A percentile compares a stretch with the other conserved stretches of the same genome.
phyloP scores from a whole-genome alignment of 2,888 invertebrate species.

The Plemyria rubiginata region DNA sequence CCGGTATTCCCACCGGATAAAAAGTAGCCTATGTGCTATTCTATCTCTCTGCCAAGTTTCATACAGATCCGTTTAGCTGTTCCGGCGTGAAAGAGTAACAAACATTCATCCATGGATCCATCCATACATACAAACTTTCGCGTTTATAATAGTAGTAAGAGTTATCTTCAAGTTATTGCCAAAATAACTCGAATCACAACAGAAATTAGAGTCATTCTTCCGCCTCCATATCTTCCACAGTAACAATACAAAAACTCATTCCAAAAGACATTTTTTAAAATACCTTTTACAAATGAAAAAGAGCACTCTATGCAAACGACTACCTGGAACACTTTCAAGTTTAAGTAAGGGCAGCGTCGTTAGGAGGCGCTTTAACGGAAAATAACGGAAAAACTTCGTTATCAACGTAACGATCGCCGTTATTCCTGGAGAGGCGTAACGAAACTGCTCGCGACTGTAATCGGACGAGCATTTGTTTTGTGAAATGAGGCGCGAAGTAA shows the following conservation, averaged over 20 bases:
- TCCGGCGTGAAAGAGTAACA: no score
- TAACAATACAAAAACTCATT: slow-evolving; percentile 66
- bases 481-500: slow-evolving; percentile 43
- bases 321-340: slow-evolving; percentile 77
- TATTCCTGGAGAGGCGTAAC: slow-evolving; percentile 30
- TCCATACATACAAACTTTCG: no score
- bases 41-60: no score
- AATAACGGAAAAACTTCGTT: slow-evolving; percentile 63
- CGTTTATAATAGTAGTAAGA: no score
- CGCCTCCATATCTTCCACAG: slow-evolving; percentile 50
- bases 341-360: slow-evolving; percentile 73
- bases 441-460: slow-evolving; percentile 30
- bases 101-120: no score
- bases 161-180: slow-evolving; percentile 15
- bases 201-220: slow-evolving; percentile 43
- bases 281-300: slow-evolving; percentile 72
- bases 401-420: slow-evolving; percentile 75
- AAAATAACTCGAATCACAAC: slow-evolving; percentile 33
- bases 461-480: slow-evolving; percentile 39
- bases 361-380: slow-evolving; percentile 76
- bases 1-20: no score
- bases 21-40: no score
- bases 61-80: no score
- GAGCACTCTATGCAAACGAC: slow-evolving; percentile 70
- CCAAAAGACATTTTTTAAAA: slow-evolving; percentile 55